Evolutionary conservation across 2,888 invertebrate genomes (phyloP).

Genomic region (Eulithis prunata): DNA sequence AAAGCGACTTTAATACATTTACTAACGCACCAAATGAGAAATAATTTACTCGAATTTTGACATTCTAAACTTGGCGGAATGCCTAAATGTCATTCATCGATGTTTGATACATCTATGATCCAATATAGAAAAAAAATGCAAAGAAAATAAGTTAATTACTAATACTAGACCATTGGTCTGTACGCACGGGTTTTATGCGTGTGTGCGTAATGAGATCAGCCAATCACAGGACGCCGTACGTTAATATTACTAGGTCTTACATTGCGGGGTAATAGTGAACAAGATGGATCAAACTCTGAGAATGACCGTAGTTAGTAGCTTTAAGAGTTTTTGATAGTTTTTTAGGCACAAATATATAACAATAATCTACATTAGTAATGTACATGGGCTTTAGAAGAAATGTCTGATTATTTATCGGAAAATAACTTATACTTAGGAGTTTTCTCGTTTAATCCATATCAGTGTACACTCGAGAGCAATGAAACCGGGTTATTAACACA

Average conservation of each 20-base stretch:
- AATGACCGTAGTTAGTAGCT: constrained; percentile 14
- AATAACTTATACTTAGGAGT: neutral
- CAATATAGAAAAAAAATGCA: neutral
- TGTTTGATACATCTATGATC: constrained; percentile 8
- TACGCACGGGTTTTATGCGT: no score
- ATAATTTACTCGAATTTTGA: constrained; percentile 2
- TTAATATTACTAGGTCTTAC: no score
- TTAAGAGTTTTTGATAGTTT: constrained; percentile 23
- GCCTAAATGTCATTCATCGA: constrained; percentile 13
- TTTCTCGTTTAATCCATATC: neutral
- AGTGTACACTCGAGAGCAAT: neutral
- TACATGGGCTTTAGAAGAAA: constrained; percentile 12
- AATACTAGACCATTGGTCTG: no score
- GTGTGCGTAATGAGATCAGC: no score
- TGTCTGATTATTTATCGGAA: constrained; percentile 1
- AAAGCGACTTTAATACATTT: constrained; percentile 8
- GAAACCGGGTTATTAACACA: neutral
- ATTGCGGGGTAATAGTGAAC: neutral
- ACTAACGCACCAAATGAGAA: constrained; percentile 17
- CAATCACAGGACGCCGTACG: no score
- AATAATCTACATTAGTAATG: constrained; percentile 26
- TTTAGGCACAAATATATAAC: constrained; percentile 33
- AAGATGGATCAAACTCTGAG: constrained; percentile 6
- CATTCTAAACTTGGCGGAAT: constrained; percentile 16
- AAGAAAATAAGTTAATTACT: no score